Conservation (phyloP, 2,888 invertebrate species). For the Buathra laborator region DNA sequence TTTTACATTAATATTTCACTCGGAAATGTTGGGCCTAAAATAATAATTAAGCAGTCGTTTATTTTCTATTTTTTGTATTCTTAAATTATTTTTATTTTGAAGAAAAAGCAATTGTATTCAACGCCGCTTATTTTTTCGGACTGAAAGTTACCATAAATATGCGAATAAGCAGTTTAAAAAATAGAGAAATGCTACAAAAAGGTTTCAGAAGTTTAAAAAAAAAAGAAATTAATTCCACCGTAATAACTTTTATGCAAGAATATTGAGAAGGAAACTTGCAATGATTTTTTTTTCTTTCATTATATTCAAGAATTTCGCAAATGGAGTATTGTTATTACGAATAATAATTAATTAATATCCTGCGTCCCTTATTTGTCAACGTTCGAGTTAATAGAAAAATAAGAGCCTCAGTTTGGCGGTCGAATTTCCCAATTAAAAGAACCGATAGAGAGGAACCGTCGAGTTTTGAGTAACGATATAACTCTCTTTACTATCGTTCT, state of each 20-base stretch:
- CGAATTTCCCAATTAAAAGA: slow-evolving; percentile 16
- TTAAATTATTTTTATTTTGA: too few relatives aligned
- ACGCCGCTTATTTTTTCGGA: too few relatives aligned
- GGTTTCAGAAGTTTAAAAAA: neutral
- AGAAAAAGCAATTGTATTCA: too few relatives aligned
- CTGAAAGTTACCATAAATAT: too few relatives aligned
- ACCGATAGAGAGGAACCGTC: neutral
- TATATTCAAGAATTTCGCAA: neutral
- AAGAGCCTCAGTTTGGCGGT: neutral
- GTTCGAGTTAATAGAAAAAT: neutral
- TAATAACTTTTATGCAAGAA: neutral
- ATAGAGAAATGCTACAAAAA: too few relatives aligned
- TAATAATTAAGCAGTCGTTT: neutral
- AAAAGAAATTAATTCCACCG: neutral
- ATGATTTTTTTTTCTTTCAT: neutral
- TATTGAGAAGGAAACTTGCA: neutral
- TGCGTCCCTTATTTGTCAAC: neutral
- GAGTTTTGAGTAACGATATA: slow-evolving; percentile 56
- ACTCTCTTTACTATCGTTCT: slow-evolving; percentile 37
- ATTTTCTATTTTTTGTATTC: too few relatives aligned
- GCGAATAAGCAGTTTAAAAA: too few relatives aligned
- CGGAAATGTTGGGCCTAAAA: neutral
- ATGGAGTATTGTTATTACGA: neutral
- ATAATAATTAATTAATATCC: neutral
- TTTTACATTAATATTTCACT: neutral